Evolutionary conservation across 1,140 invertebrate species (phyloP).

Genomic region (Oryctes rhinoceros): DNA sequence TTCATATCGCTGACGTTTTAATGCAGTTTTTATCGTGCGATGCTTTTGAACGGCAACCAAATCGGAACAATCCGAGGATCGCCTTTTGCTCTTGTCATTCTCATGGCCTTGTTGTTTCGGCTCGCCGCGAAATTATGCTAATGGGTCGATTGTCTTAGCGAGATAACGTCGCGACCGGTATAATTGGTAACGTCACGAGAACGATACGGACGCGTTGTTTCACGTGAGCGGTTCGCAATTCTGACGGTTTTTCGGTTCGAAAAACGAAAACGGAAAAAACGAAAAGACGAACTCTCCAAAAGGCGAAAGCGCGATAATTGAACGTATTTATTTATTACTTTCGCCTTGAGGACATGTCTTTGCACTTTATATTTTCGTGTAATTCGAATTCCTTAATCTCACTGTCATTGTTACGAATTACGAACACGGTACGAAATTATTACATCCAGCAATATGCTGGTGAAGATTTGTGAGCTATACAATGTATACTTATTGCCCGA

Average conservation of each 20-base stretch:
- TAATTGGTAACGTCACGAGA: not conserved
- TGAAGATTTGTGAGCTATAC: no score
- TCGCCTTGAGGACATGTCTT: constrained; percentile 13
- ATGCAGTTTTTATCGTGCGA: constrained; percentile 24
- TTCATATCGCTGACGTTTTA: not conserved
- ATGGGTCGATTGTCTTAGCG: constrained; percentile 18
- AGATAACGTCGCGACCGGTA: constrained; percentile 4
- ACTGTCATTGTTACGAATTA: constrained; percentile 1
- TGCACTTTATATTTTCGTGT: constrained; percentile 23
- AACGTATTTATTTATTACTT: constrained; percentile 26
- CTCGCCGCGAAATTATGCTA: constrained; percentile 23
- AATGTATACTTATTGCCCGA: no score
- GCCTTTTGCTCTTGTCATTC: constrained; percentile 6
- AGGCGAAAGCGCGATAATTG: not conserved
- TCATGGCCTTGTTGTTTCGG: not conserved
- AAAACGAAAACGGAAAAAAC: constrained; percentile 6
- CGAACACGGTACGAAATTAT: not conserved
- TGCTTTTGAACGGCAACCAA: not conserved
- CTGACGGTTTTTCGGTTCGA: not conserved
- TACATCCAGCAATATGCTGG: no score
- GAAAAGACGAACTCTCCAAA: not conserved
- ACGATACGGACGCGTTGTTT: not conserved
- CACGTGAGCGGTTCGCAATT: not conserved
- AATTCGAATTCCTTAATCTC: not conserved
- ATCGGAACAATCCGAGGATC: not conserved